Conservation (phyloP, 2,113 vertebrate genomes). For the Recurvirostra avosetta region DNA sequence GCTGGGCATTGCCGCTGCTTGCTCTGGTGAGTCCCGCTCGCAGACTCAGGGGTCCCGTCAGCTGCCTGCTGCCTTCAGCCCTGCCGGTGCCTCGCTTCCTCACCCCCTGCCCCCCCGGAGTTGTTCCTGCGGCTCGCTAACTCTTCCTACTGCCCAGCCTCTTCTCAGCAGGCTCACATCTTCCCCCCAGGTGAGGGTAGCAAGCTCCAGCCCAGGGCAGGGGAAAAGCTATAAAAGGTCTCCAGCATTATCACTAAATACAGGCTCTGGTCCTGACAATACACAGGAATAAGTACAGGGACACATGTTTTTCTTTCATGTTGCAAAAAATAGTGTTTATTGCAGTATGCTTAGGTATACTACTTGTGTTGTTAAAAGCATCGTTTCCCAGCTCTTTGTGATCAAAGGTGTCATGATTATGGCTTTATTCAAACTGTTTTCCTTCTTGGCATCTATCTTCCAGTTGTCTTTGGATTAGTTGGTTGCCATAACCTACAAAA, state of each 20-base stretch:
- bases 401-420: neutral
- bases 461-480: slow-evolving; percentile 23
- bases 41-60: neutral
- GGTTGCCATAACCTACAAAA: slow-evolving; percentile 43
- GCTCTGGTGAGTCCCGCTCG: fast-evolving
- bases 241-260: neutral
- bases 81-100: fast-evolving
- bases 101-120: neutral
- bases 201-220: neutral
- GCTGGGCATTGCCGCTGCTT: neutral
- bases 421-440: neutral
- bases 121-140: neutral
- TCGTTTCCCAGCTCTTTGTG: neutral
- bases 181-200: slow-evolving; percentile 49
- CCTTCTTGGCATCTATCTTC: neutral
- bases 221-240: neutral
- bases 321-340: neutral
- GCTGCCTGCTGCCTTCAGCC: neutral
- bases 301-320: neutral
- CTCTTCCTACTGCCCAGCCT: neutral
- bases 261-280: neutral
- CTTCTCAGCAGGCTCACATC: neutral
- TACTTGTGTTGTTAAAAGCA: neutral
- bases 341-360: neutral
- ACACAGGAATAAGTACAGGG: neutral